Base-by-base conservation (phyloP, 1,140 invertebrate species). In the Holotrichia oblita region DNA sequence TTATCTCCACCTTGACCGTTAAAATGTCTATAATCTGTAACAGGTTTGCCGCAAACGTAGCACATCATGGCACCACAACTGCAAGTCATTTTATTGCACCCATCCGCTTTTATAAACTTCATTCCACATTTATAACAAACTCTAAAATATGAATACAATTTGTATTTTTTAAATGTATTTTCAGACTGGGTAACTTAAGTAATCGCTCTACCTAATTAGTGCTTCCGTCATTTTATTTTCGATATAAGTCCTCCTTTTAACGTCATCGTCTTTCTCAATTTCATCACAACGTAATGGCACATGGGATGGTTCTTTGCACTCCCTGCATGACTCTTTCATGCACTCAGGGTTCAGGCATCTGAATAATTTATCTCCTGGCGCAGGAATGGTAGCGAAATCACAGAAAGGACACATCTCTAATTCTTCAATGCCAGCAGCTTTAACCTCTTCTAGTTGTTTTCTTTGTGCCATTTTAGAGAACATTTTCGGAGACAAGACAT, bases 51-150 rank as follows among this genome's bases (percentile, higher is more conserved):
- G 82, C 93, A 94, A 6, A 93, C 83, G 82, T 94, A 94, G 83
- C 93, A 94, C 90, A 92, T 93, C 7, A 83, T 86, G 1, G 91
- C 91, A 0, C 92, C 92, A 87, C 93, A 94, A 0, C 84, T 48
- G 85, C 93, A 94, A 2, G 87, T 90, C 89, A 94, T 94, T 83
- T 92, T 93, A 81, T 94, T 94, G 82, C 93, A 94, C 3, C 93
- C 93, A 77, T 89, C 88, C 75, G 89, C 88, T 85, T 93, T 93
- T 78, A 90, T 88, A 81, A 92, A 93, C 22, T 88, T 86, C 34
- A 87, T 88, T 17, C 88, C 86, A 83, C 93, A 93, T 0, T 87
- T 88, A 40, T 88, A 89, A 86, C 92, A 93, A 74, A 87, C 89
- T 64, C 92, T 88, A 78, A 74, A 83, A 86, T 72, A 34, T 27